These are phyloP conservation scores for Cepphus grylle DNA, from an alignment of 2,113 vertebrate genomes.

Conservation along the genomic window DNA sequence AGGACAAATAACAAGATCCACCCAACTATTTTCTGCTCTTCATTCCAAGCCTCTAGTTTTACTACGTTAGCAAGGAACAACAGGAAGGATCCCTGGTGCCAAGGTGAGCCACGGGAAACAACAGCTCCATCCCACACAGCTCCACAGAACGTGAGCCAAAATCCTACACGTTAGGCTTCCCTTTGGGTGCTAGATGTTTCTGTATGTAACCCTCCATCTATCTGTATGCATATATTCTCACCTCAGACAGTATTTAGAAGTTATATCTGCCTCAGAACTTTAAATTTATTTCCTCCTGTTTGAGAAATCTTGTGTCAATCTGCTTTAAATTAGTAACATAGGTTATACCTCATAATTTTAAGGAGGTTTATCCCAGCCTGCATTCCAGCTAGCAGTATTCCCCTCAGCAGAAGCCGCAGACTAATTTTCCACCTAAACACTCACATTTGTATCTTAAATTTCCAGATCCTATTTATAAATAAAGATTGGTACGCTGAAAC, in stretches of 20 bases:
- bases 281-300: not conserved
- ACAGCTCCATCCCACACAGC: not conserved
- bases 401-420: not conserved
- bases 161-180: not conserved
- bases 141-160: not conserved
- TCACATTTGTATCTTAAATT: not conserved
- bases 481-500: not conserved
- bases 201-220: not conserved
- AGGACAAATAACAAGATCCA: not conserved
- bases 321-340: not conserved
- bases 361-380: not conserved
- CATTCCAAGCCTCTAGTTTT: not conserved
- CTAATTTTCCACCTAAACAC: not conserved
- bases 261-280: not conserved
- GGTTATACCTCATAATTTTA: not conserved
- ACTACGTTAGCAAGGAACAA: accelerated
- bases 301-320: not conserved
- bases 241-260: not conserved
- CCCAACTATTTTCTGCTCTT: not conserved
- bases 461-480: not conserved
- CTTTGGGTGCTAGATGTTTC: not conserved
- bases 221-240: not conserved
- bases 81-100: not conserved
- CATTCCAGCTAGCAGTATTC: not conserved
- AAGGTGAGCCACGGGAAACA: not conserved